Conservation (phyloP, 2,888 invertebrate genomes). For the Netelia melanura region DNA sequence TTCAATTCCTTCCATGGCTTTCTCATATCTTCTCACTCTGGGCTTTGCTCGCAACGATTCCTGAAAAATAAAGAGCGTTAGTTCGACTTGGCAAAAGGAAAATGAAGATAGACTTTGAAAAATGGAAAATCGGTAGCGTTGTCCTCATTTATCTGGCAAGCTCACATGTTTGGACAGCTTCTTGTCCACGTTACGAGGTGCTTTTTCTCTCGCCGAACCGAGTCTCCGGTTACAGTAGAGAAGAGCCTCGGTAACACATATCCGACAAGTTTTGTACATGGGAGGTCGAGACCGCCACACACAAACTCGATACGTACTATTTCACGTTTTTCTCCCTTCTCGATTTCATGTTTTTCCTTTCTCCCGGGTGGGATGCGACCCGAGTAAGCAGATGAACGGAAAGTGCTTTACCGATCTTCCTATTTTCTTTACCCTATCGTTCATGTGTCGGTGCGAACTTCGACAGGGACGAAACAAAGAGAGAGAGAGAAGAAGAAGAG, state of each 20-base stretch:
- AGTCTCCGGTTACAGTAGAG: constrained; percentile 67
- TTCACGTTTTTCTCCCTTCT: constrained; percentile 37
- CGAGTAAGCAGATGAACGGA: constrained; percentile 5
- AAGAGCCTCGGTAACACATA: constrained; percentile 53
- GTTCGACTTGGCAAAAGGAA: not conserved
- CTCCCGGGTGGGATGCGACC: not conserved
- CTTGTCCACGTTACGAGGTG: constrained; percentile 55
- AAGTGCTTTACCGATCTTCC: not conserved
- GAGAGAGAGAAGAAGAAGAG: not conserved
- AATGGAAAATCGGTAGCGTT: constrained; percentile 16
- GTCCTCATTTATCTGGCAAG: constrained; percentile 72
- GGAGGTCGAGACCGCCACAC: constrained; percentile 68
- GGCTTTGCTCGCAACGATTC: too few species aligned
- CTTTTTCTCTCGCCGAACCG: constrained; percentile 42
- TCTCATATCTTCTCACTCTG: not conserved
- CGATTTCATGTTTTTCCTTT: constrained; percentile 32
- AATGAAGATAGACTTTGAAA: not conserved
- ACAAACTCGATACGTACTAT: constrained; percentile 43
- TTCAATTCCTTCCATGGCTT: not conserved
- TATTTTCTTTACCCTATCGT: constrained; percentile 54
- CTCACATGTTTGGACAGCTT: constrained; percentile 77
- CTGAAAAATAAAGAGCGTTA: constrained; percentile 5
- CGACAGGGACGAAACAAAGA: constrained; percentile 11
- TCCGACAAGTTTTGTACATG: constrained; percentile 64
- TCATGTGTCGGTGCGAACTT: constrained; percentile 33